Evolutionary conservation across 2,797 vertebrate genomes (phyloP), one percentile per base, ranked within the genome.

Genomic region (Urosaurus nigricauda): DNA sequence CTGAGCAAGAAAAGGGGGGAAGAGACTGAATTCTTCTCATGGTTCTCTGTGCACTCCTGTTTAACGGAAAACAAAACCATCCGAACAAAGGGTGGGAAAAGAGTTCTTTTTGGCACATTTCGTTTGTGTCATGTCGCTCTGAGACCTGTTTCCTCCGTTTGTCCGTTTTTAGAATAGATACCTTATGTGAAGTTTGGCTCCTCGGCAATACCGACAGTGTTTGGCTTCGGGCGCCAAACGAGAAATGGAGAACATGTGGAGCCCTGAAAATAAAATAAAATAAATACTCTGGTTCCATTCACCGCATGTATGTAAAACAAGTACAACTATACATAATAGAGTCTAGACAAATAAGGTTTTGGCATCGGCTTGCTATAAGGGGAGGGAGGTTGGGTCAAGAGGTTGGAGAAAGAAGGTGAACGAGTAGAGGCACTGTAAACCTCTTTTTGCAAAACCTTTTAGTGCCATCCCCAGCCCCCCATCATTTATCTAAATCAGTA

Each of bases 181-280:
- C 79, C 90, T 79, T 88, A 88, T 86, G 90, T 88, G 84, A 53
- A 91, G 79, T 65, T 78, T 91, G 87, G 90, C 87, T 88, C 83
- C 80, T n/a, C 79, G 73, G 90, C 53, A 83, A 56, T 21, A 21
- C 85, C 35, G 79, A 71, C 85, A 87, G 35, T 32, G 81, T 79
- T 88, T 82, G 51, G 79, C 51, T 79, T 58, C 17, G 2, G 13
- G 65, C 79, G 87, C 79, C 83, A 91, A 63, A 73, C 4, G 51
- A 83, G 63, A 91, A 88, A 88, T 82, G 65, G 84, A 78, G 87
- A 91, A 88, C 74, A 82, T 40, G 71, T 88, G 79, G 73, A 84
- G 35, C 14, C 3, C 56, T 40, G 26, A 60, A 84, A 60, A 51
- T 51, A 60, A 47, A 84, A 63, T 85, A 63, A 73, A 56, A 40